Percentiles rank a stretch among this genome's conserved stretches.
Evolutionary conservation across 1,140 invertebrate genomes (phyloP).

Genomic region (Limonius californicus): DNA sequence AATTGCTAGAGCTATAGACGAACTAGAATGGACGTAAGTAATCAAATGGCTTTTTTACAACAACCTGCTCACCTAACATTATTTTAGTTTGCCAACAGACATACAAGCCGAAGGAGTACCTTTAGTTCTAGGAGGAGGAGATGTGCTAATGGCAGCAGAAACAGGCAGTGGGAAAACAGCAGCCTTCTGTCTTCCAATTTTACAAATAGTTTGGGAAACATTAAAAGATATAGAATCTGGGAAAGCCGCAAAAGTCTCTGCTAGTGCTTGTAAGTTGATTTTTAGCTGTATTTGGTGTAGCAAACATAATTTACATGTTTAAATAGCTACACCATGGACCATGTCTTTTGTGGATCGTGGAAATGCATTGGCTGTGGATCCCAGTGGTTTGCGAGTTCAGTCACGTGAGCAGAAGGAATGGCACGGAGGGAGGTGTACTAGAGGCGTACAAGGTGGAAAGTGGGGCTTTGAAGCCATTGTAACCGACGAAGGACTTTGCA

Average conservation of each 20-base stretch:
- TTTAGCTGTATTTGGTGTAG: not conserved
- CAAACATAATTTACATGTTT: slow-evolving; percentile 1
- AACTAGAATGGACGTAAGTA: slow-evolving; percentile 92
- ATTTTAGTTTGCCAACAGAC: slow-evolving; percentile 86
- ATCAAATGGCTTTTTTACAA: slow-evolving; percentile 8
- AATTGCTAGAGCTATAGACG: slow-evolving; percentile 90
- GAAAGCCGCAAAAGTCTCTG: slow-evolving; percentile 53
- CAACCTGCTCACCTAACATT: not conserved
- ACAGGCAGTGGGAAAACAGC: slow-evolving; percentile 99
- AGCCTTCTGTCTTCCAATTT: slow-evolving; percentile 95
- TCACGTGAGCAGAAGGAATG: slow-evolving; percentile 87
- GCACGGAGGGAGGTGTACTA: slow-evolving; percentile 91
- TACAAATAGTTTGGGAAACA: slow-evolving; percentile 99
- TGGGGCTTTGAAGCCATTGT: slow-evolving; percentile 94
- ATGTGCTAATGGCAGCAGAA: slow-evolving; percentile 99
- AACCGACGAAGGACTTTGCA: slow-evolving; percentile 93
- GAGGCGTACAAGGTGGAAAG: slow-evolving; percentile 81
- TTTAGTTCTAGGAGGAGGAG: slow-evolving; percentile 95
- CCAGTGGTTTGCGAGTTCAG: slow-evolving; percentile 89
- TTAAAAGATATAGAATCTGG: slow-evolving; percentile 82
- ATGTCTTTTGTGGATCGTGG: slow-evolving; percentile 89
- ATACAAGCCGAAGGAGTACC: slow-evolving; percentile 98
- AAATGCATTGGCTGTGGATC: slow-evolving; percentile 82
- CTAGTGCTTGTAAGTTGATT: slow-evolving; percentile 40
- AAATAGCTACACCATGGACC: slow-evolving; percentile 61